Base-by-base conservation (phyloP, 2,888 invertebrate genomes). In the Athripsodes cinereus region DNA sequence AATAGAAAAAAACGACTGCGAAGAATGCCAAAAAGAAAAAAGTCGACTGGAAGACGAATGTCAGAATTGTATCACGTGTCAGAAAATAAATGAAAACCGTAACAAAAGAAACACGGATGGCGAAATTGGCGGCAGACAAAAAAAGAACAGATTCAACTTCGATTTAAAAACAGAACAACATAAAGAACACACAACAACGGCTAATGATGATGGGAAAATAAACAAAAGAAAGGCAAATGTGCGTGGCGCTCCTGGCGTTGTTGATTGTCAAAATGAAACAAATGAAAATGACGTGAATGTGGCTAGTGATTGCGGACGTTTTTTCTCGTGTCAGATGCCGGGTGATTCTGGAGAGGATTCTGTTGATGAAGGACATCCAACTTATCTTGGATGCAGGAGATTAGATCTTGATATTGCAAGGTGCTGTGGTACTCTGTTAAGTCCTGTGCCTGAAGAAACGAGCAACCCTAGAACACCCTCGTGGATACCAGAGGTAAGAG, bases 371-470 rank as follows among this genome's bases (percentile, higher is more conserved):
- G 26, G 26, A 10, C 10, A 6, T 10, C 16, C 44, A 6, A 13
- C 2, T 44, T 44, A 18, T 48, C 48, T 20, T 21, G 52, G 22
- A 3, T 31, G 19, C n/a, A 52, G 40, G 50, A 54, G 44, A 11
- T 8, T 16, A 10, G 40, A 49, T 18, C 21, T 20, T 3, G 26
- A 26, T 16, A 50, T 50, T 13, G 21, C 19, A 6, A 2, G 46
- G n/a, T 49, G 57, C 35, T 16, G 44, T n/a, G 54, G 50, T 13
- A 51, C 59, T 49, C 55, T 50, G 21, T 53, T 61, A 26, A 57
- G 51, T 26, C 51, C 59, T 6, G 63, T 61, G n/a, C 60, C 57
- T 13, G 63, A 63, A 35, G 63, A 61, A 40, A 46, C 57, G 13
- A 48, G 46, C 16, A 22, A 47, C 18, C 53, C 57, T 19, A 22